Percentiles rank a stretch among this genome's conserved stretches.
phyloP scores from a whole-genome alignment of 1,140 invertebrate species.

The Ostrea edulis region DNA sequence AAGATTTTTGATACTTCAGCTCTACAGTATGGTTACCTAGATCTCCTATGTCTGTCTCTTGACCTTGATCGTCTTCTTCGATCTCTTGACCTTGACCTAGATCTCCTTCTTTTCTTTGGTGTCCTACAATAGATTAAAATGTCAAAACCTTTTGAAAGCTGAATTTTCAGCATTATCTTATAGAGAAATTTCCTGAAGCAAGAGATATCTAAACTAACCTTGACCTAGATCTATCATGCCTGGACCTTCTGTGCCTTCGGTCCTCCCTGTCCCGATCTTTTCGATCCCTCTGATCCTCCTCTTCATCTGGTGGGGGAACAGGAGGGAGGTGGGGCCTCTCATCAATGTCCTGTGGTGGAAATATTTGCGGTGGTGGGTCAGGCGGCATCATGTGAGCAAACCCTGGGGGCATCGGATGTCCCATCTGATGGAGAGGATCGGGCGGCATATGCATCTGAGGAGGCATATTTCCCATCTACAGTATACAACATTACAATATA shows the following conservation, averaged over 20 bases:
- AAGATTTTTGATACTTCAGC: no score
- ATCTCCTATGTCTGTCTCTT: conserved; percentile 77
- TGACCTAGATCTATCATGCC: conserved; percentile 68
- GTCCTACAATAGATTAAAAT: conserved; percentile 65
- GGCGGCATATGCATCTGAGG: conserved; percentile 53
- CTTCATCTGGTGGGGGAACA: conserved; percentile 55
- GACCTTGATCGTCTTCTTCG: conserved; percentile 81
- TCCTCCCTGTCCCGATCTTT: conserved; percentile 59
- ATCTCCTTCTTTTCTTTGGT: conserved; percentile 76
- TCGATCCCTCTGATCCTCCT: conserved; percentile 56
- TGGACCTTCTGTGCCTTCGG: conserved; percentile 58
- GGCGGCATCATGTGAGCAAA: conserved; percentile 27
- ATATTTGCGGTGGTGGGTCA: conserved; percentile 40
- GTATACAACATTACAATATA: neutral
- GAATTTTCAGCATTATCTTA: neutral
- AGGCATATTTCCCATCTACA: neutral
- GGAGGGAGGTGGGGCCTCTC: conserved; percentile 42
- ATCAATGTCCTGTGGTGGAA: conserved; percentile 50
- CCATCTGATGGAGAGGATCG: conserved; percentile 56
- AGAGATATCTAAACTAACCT: conserved; percentile 46
- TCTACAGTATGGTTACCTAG: conserved; percentile 63
- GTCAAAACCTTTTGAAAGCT: neutral
- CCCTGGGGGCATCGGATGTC: conserved; percentile 52
- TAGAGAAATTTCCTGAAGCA: neutral
- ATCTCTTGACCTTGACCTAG: conserved; percentile 77